Evolutionary conservation across 2,113 vertebrate genomes (phyloP).

Genomic region (Hepsetus odoe): DNA sequence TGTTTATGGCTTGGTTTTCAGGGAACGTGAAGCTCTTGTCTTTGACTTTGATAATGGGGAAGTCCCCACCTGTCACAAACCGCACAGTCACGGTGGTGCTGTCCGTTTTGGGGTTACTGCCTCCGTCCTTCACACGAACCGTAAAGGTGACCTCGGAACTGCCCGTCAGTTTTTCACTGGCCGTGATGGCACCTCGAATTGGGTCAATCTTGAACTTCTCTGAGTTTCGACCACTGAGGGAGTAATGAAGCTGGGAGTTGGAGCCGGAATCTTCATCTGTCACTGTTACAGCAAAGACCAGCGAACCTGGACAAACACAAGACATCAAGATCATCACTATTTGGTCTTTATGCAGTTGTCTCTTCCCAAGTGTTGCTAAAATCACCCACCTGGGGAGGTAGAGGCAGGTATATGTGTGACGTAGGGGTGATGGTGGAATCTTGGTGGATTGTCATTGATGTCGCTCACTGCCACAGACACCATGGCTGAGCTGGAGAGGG

Average conservation of each 20-base stretch:
- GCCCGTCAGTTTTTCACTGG: conserved; percentile 78
- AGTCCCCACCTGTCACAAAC: conserved; percentile 87
- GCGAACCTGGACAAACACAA: conserved; percentile 77
- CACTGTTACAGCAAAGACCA: conserved; percentile 96
- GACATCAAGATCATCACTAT: not conserved
- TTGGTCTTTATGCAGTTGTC: not conserved
- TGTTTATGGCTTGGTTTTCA: conserved; percentile 86
- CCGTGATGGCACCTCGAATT: conserved; percentile 86
- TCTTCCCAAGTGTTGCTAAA: not conserved
- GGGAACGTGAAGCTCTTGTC: conserved; percentile 86
- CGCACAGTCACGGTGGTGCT: conserved; percentile 92
- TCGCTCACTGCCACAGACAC: conserved; percentile 86
- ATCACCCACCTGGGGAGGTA: conserved; percentile 81
- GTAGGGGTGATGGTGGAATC: conserved; percentile 95
- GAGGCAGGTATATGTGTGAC: conserved; percentile 93
- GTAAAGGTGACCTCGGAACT: conserved; percentile 90
- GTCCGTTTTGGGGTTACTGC: conserved; percentile 84
- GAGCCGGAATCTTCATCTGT: conserved; percentile 89
- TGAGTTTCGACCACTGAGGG: conserved; percentile 85
- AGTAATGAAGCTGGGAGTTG: conserved; percentile 91
- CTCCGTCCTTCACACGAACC: conserved; percentile 87
- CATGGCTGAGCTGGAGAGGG: conserved; percentile 88
- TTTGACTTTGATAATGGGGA: conserved; percentile 83
- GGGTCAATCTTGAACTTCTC: conserved; percentile 95
- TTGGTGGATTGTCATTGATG: conserved; percentile 94